These are phyloP conservation scores for Malaclemys terrapin DNA, from an alignment of 2,113 vertebrate genomes.

Conservation along the genomic window DNA sequence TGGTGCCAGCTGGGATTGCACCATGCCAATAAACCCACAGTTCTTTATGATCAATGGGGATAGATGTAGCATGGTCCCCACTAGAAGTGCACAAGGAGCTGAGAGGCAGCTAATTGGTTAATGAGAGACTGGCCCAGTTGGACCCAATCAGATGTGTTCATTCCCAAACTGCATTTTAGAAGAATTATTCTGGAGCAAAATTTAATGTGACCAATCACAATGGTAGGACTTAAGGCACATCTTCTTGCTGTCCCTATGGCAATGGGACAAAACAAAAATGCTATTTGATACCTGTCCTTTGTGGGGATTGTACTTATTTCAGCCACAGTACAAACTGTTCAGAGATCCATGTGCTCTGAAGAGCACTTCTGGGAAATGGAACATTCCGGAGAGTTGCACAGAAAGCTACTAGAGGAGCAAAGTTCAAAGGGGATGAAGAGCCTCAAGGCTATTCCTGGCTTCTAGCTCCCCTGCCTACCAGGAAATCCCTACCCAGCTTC, in stretches of 20 bases:
- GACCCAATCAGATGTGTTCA: not conserved
- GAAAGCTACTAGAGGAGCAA: not conserved
- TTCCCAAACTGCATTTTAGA: not conserved
- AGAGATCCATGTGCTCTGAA: fast-evolving
- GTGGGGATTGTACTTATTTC: not conserved
- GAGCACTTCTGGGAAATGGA: not conserved
- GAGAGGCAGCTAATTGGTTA: not conserved
- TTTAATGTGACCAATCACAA: fast-evolving
- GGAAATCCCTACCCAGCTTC: not conserved
- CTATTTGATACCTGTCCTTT: not conserved
- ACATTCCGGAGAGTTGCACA: not conserved
- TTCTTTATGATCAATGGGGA: not conserved
- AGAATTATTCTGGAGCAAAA: not conserved
- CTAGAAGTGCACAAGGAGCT: no score
- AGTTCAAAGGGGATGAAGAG: fast-evolving
- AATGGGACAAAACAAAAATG: not conserved
- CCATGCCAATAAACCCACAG: not conserved
- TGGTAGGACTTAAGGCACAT: no score
- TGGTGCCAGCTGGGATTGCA: not conserved
- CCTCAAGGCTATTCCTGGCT: not conserved
- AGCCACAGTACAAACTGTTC: not conserved
- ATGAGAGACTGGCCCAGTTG: not conserved
- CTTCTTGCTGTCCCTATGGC: not conserved
- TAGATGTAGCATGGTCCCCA: not conserved
- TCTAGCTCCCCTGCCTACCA: not conserved